These are phyloP conservation scores for Dusona sp. DNA, from an alignment of 2,888 invertebrate genomes.

Conservation along the genomic window DNA sequence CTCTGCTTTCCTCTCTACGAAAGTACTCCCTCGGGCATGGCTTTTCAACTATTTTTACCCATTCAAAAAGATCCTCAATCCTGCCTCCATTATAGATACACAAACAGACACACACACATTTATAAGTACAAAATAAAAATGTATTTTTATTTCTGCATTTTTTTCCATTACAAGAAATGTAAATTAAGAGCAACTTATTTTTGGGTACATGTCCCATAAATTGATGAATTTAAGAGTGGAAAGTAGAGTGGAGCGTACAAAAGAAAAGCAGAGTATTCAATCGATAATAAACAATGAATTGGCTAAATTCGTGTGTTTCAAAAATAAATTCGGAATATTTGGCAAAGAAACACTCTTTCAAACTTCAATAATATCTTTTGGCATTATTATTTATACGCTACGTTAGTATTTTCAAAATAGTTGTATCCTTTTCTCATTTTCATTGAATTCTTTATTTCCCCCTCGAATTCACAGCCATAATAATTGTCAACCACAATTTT, in stretches of 20 bases:
- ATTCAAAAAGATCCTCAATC: constrained; percentile 16
- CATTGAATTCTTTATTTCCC: not conserved
- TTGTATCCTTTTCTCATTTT: not conserved
- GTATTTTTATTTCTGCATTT: not conserved
- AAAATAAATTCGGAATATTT: constrained; percentile 21
- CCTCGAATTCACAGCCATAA: too few relatives aligned
- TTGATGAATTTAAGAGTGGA: not conserved
- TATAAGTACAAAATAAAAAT: not conserved
- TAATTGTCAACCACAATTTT: too few relatives aligned
- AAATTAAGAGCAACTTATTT: not conserved
- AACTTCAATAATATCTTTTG: constrained; percentile 29
- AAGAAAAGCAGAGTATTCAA: not conserved
- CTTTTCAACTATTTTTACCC: constrained; percentile 56
- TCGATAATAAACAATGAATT: constrained; percentile 19
- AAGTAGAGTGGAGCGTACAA: not conserved
- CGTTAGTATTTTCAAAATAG: not conserved
- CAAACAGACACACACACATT: not conserved
- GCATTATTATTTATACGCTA: constrained; percentile 3
- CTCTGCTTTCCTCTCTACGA: constrained; percentile 9
- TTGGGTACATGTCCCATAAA: not conserved
- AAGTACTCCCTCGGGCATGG: constrained; percentile 46
- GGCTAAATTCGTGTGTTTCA: not conserved
- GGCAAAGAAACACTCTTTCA: constrained; percentile 17
- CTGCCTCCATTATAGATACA: not conserved
- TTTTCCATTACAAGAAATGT: not conserved